These are phyloP conservation scores for Junonia oenone DNA, from an alignment of 2,888 invertebrate genomes.

Conservation along the genomic window DNA sequence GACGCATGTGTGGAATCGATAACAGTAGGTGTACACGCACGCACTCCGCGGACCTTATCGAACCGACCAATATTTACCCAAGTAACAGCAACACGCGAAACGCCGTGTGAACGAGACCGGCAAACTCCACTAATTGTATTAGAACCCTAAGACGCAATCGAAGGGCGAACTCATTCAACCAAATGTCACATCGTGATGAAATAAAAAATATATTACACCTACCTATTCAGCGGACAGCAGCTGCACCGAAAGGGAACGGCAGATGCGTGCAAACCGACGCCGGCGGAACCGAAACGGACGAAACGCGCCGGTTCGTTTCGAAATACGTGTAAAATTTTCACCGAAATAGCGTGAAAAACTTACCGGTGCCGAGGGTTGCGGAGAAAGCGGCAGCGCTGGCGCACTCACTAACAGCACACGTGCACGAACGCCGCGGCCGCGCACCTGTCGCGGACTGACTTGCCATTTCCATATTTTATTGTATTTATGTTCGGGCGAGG, in stretches of 20 bases:
- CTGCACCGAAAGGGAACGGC: constrained; percentile 67
- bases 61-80: constrained; percentile 64
- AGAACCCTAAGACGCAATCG: constrained; percentile 47
- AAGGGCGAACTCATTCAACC: constrained; percentile 50
- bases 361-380: constrained; percentile 46
- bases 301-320: constrained; percentile 45
- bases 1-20: constrained; percentile 77
- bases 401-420: constrained; percentile 78
- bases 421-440: constrained; percentile 72
- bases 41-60: constrained; percentile 66
- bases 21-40: constrained; percentile 68
- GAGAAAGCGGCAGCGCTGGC: constrained; percentile 56
- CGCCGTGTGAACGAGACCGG: constrained; percentile 57
- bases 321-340: constrained; percentile 40
- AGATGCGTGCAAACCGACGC: constrained; percentile 67
- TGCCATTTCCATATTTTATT: constrained; percentile 67
- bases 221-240: constrained; percentile 65
- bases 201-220: constrained; percentile 56
- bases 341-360: constrained; percentile 45
- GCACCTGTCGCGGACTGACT: constrained; percentile 78
- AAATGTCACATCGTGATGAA: constrained; percentile 45
- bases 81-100: constrained; percentile 64
- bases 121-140: constrained; percentile 48
- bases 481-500: constrained; percentile 53
- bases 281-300: constrained; percentile 54